These are phyloP conservation scores for Phrynocephalus versicolor DNA, from an alignment of 2,113 vertebrate genomes.

Conservation along the genomic window DNA sequence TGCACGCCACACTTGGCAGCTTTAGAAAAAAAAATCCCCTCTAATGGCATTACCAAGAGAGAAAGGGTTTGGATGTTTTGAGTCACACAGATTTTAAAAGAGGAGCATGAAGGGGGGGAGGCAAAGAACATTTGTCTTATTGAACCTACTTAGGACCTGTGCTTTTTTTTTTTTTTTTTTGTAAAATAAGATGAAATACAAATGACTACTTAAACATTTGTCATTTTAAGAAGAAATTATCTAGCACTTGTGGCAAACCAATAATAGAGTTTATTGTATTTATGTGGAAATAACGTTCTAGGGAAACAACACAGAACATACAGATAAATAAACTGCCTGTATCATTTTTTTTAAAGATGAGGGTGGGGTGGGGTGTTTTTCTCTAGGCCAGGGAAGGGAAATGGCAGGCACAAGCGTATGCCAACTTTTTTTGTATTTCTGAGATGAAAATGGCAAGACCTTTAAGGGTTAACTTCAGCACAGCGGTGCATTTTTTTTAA, in stretches of 20 bases:
- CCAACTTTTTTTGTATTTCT: constrained; percentile 36
- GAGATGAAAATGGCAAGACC: constrained; percentile 43
- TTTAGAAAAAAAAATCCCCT: constrained; percentile 59
- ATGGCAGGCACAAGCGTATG: constrained; percentile 41
- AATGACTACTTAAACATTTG: constrained; percentile 80
- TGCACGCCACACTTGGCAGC: constrained; percentile 79
- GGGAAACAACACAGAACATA: constrained; percentile 72
- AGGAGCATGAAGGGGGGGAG: constrained; percentile 60
- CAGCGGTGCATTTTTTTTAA: constrained; percentile 56
- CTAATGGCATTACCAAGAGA: constrained; percentile 62
- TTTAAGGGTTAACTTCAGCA: constrained; percentile 58
- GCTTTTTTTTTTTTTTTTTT: constrained; percentile 75
- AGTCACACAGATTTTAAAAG: constrained; percentile 57
- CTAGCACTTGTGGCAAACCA: constrained; percentile 88
- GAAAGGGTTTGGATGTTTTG: constrained; percentile 60
- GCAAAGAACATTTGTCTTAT: constrained; percentile 68
- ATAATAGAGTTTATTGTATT: constrained; percentile 84
- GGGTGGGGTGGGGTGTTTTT: constrained; percentile 51
- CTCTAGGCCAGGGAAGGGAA: constrained; percentile 48
- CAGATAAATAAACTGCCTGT: constrained; percentile 69
- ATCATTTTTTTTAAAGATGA: constrained; percentile 49
- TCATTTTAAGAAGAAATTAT: constrained; percentile 82
- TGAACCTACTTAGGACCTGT: constrained; percentile 76
- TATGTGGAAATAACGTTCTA: constrained; percentile 87
- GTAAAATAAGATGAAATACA: constrained; percentile 70